Base-by-base conservation (phyloP, 2,888 invertebrate species). In the Melieria picta region DNA sequence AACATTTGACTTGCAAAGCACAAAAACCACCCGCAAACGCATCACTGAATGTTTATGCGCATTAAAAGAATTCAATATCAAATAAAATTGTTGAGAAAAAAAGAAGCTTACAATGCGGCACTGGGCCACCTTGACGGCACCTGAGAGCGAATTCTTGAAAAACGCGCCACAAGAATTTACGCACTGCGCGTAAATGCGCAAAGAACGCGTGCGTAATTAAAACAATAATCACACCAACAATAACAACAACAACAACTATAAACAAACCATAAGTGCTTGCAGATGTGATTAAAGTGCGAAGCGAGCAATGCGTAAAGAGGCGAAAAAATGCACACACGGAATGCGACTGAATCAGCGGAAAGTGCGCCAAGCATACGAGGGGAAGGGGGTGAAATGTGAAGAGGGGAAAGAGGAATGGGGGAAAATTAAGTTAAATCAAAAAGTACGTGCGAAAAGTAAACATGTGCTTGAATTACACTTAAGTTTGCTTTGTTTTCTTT, bases 231-330 rank as follows among this genome's bases (percentile, higher is more conserved):
- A 57, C 48, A 56, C 7, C 30, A 57, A 42, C 10, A 65, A 16
- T 57, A 56, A 50, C 50, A 52, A 62, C 46, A 64, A 42, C 42
- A 16, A 64, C n/a, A 50, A 13, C 42, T 50, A 50, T 64, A 64
- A 64, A 64, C 64, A 52, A 64, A 43, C 50, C 16, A 13, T 43
- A 48, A 13, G 5, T 60, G 9, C 45, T 16, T 4, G 30, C 7
- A 48, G 16, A 30, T 52, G 48, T 42, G 64, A 52, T 64, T 50
- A 6, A 30, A 48, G 7, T 50, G 30, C 30, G 30, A 30, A 55
- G n/a, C 16, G n/a, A 55, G 7, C 11, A 6, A 9, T 6, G n/a
- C 30, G 11, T 7, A 61, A 63, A 63, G 7, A 7, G 4, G 46
- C n/a, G 11, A 42, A 55, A 46, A 62, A 30, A 62, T 60, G 13